Conservation (phyloP, 2,888 invertebrate genomes). For the Mylabris sibirica region DNA sequence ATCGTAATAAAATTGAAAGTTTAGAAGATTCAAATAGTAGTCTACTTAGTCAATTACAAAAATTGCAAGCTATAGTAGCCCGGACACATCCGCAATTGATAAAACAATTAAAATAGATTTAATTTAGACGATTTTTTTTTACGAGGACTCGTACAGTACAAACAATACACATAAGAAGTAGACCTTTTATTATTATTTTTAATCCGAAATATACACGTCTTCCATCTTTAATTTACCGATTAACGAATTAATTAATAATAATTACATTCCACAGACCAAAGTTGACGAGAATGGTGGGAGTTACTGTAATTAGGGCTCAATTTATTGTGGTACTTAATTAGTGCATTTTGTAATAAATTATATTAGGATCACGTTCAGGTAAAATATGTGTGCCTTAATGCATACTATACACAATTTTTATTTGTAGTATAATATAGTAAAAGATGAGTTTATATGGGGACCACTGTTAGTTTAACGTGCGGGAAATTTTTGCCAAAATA, state of each 20-base stretch:
- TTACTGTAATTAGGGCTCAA: conserved; percentile 32
- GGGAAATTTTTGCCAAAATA: neutral
- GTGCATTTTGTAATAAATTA: conserved; percentile 39
- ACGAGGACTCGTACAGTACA: conserved; percentile 25
- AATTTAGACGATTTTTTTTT: conserved; percentile 18
- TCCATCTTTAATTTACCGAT: conserved; percentile 40
- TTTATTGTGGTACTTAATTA: conserved; percentile 47
- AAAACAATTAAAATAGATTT: conserved; percentile 45
- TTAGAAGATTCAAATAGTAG: conserved; percentile 80
- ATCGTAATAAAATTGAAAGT: conserved; percentile 77
- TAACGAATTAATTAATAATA: conserved; percentile 20
- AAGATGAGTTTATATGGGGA: conserved; percentile 24
- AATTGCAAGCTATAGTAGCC: conserved; percentile 75
- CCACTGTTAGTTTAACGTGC: conserved; percentile 21
- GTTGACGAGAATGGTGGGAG: conserved; percentile 34
- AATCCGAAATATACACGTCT: conserved; percentile 7
- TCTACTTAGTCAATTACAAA: conserved; percentile 78
- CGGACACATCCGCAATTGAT: conserved; percentile 59
- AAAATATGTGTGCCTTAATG: conserved; percentile 4
- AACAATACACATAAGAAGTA: conserved; percentile 16
- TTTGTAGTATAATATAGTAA: neutral
- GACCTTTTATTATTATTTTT: conserved; percentile 13
- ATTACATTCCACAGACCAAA: conserved; percentile 55
- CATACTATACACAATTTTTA: conserved; percentile 23
- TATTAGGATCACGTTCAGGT: conserved; percentile 20